Evolutionary conservation across 2,113 vertebrate species (phyloP).

Genomic region (Leptocoma aspasia): DNA sequence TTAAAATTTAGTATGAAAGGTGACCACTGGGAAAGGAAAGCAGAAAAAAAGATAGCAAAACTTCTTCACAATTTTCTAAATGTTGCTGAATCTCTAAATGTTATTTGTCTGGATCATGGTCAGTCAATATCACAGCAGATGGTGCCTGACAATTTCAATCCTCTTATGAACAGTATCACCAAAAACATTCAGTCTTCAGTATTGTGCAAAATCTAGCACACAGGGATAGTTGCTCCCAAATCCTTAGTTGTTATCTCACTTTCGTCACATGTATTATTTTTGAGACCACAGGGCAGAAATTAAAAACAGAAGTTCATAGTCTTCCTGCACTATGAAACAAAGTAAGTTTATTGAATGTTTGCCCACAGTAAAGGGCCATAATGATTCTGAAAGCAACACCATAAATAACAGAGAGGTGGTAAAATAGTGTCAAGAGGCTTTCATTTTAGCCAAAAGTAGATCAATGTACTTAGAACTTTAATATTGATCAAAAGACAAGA

Average conservation of each 20-base stretch:
- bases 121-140: slow-evolving; percentile 25
- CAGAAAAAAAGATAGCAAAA: background rate
- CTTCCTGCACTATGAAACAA: background rate
- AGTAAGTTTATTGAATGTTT: background rate
- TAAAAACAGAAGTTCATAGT: background rate
- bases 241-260: background rate
- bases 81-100: background rate
- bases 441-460: background rate
- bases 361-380: background rate
- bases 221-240: background rate
- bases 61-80: background rate
- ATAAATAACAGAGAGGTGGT: background rate
- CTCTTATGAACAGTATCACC: background rate
- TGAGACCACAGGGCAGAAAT: background rate
- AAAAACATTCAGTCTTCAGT: background rate
- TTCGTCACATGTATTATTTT: background rate
- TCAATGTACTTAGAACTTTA: background rate
- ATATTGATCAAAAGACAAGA: background rate
- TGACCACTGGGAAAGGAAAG: background rate
- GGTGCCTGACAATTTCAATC: slow-evolving; percentile 15
- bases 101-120: background rate
- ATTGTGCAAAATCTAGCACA: background rate
- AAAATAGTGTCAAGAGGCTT: background rate
- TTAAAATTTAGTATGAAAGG: background rate
- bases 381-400: background rate